Conservation (phyloP, 2,888 invertebrate species). For the Aricia artaxerxes region DNA sequence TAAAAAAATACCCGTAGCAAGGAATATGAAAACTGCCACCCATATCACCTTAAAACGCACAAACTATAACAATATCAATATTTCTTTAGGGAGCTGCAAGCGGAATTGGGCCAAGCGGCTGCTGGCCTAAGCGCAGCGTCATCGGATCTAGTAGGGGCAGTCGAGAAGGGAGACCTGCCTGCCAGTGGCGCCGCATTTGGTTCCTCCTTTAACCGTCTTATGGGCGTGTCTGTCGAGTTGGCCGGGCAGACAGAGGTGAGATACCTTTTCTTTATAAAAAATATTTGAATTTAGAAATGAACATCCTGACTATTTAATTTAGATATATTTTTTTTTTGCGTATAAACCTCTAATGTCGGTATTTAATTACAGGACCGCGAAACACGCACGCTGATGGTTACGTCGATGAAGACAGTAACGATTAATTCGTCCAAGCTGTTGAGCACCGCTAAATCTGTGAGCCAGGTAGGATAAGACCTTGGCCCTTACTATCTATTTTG, state of each 20-base stretch:
- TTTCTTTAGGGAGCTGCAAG: conserved; percentile 85
- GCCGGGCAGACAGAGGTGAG: conserved; percentile 86
- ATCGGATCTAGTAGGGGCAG: conserved; percentile 89
- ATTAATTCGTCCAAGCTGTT: conserved; percentile 92
- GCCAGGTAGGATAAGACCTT: conserved; percentile 73
- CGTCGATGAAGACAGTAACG: conserved; percentile 92
- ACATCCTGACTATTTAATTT: neutral
- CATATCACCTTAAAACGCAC: no score
- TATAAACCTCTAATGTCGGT: neutral
- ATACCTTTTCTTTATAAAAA: neutral
- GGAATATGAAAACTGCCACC: no score
- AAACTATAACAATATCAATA: neutral
- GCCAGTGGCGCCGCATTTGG: conserved; percentile 89
- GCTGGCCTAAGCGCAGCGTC: conserved; percentile 89
- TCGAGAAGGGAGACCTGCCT: conserved; percentile 86
- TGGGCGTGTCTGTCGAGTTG: conserved; percentile 91
- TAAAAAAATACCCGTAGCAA: no score
- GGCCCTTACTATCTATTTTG: neutral
- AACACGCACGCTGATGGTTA: conserved; percentile 90
- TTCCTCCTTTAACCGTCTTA: conserved; percentile 87
- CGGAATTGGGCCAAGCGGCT: conserved; percentile 91
- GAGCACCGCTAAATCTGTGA: conserved; percentile 92
- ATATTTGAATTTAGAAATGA: neutral
- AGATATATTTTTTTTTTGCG: neutral
- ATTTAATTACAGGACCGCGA: conserved; percentile 81